Conservation (phyloP, 2,888 invertebrate species). For the Syritta pipiens region DNA sequence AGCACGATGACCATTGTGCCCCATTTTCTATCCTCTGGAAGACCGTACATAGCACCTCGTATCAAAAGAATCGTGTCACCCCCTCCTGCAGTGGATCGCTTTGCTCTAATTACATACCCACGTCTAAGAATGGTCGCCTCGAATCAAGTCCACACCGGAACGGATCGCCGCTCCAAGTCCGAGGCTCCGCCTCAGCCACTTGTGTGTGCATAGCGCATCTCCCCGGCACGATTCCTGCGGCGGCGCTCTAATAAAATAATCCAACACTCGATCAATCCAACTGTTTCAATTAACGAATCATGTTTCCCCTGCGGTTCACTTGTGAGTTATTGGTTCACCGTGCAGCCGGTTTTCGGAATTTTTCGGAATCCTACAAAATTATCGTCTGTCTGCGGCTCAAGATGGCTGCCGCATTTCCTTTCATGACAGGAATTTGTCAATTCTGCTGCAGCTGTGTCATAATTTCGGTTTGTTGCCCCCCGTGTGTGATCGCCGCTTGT, state of each 20-base stretch:
- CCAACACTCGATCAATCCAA: conserved; percentile 34
- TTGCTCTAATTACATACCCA: too few species aligned
- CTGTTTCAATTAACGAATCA: conserved; percentile 47
- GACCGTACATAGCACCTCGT: too few species aligned
- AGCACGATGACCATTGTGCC: too few species aligned
- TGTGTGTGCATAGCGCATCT: neutral
- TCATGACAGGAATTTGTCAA: neutral
- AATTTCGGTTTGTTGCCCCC: neutral
- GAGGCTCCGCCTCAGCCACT: too few species aligned
- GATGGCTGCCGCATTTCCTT: conserved; percentile 21
- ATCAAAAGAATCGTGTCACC: too few species aligned
- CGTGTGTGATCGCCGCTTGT: neutral
- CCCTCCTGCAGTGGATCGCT: too few species aligned
- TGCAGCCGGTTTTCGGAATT: conserved; percentile 8
- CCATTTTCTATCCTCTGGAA: too few species aligned
- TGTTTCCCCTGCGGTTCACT: conserved; percentile 15
- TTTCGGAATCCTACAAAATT: conserved; percentile 15
- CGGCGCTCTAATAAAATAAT: conserved; percentile 26
- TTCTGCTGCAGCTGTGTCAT: conserved; percentile 4
- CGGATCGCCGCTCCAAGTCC: too few species aligned
- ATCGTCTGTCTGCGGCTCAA: neutral
- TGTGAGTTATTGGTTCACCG: conserved; percentile 27
- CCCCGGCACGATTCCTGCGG: conserved; percentile 17
- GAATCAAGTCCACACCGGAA: too few species aligned
- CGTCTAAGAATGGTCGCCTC: too few species aligned